Evolutionary conservation across 1,140 invertebrate genomes (phyloP).

Genomic region (Drosophila bocki): DNA sequence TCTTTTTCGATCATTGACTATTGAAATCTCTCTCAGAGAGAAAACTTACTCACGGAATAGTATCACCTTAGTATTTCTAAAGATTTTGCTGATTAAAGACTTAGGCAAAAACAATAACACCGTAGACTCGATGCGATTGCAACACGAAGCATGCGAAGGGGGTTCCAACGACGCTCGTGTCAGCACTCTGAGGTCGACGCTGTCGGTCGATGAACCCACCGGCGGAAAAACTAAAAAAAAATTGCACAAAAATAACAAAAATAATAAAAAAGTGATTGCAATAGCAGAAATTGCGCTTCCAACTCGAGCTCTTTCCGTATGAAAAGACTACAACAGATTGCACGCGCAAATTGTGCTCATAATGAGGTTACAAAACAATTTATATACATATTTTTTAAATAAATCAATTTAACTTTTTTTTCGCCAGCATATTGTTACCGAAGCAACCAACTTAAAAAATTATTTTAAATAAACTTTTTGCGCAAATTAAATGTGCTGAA

Average conservation of each 20-base stretch:
- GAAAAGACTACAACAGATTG: conserved; percentile 42
- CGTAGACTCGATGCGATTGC: conserved; percentile 62
- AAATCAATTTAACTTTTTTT: conserved; percentile 67
- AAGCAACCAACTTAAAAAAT: conserved; percentile 41
- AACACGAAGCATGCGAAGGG: conserved; percentile 41
- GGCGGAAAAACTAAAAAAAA: conserved; percentile 63
- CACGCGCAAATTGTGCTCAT: conserved; percentile 49
- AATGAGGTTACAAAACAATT: conserved; percentile 75
- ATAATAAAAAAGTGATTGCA: conserved; percentile 60
- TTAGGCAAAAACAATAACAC: conserved; percentile 24
- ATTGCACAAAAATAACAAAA: conserved; percentile 34
- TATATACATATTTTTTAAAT: conserved; percentile 37
- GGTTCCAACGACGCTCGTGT: conserved; percentile 60
- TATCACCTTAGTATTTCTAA: conserved; percentile 8
- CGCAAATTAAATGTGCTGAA: conserved; percentile 66
- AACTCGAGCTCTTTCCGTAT: conserved; percentile 38
- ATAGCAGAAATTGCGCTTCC: conserved; percentile 46
- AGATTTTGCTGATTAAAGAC: conserved; percentile 72
- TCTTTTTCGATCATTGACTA: not conserved
- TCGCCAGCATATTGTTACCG: conserved; percentile 63
- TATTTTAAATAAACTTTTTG: conserved; percentile 47
- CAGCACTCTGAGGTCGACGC: conserved; percentile 73
- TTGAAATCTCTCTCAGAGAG: not conserved
- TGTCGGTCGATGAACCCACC: conserved; percentile 70
- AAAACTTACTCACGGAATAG: conserved; percentile 1